These are phyloP conservation scores for Thereva unica DNA, from an alignment of 2,888 invertebrate species.

Conservation along the genomic window DNA sequence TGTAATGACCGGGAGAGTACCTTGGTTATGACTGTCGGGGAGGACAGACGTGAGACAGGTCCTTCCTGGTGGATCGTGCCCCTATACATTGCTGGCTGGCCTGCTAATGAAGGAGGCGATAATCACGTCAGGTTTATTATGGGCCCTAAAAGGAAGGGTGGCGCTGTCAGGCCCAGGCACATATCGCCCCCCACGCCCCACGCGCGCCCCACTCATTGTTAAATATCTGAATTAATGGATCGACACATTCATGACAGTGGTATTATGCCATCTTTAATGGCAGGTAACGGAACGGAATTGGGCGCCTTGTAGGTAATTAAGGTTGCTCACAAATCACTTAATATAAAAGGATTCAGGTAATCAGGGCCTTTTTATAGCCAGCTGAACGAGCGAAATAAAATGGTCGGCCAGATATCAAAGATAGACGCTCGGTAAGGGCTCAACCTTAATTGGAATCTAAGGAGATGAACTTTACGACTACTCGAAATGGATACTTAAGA, in stretches of 20 bases:
- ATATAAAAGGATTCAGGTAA: constrained; percentile 12
- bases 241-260: constrained; percentile 19
- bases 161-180: neutral
- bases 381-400: too few relatives aligned
- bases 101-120: neutral
- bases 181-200: constrained; percentile 9
- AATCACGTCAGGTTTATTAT: constrained; percentile 14
- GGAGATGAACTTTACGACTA: too few relatives aligned
- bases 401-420: too few relatives aligned
- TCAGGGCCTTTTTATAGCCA: neutral
- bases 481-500: too few relatives aligned
- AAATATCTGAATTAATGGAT: constrained; percentile 31
- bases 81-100: constrained; percentile 1
- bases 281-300: constrained; percentile 25
- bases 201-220: neutral
- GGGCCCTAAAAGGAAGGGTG: constrained; percentile 10
- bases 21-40: constrained; percentile 16
- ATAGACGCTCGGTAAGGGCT: too few relatives aligned
- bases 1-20: constrained; percentile 29
- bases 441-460: too few relatives aligned
- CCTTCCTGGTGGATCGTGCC: neutral
- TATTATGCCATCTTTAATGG: constrained; percentile 22
- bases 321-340: constrained; percentile 4
- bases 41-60: neutral
- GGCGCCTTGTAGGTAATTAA: constrained; percentile 18